Evolutionary conservation across 2,888 invertebrate species (phyloP).

Genomic region (Graphium colonna): DNA sequence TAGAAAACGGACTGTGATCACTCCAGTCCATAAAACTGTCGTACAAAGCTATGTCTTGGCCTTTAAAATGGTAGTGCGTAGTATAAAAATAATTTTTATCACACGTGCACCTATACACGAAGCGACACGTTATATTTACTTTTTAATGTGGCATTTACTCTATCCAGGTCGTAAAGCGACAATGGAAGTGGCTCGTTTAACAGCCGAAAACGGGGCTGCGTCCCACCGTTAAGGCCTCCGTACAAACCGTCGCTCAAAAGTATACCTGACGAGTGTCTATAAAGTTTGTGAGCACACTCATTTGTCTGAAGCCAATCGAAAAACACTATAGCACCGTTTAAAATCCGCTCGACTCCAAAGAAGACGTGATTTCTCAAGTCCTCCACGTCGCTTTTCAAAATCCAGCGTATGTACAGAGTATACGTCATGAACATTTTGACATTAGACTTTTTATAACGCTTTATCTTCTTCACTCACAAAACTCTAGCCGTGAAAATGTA

Average conservation of each 20-base stretch:
- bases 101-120: constrained; percentile 46
- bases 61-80: constrained; percentile 40
- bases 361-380: constrained; percentile 64
- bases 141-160: constrained; percentile 76
- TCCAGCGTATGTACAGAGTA: constrained; percentile 64
- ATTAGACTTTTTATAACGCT: constrained; percentile 53
- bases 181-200: constrained; percentile 74
- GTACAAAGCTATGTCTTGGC: no score
- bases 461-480: constrained; percentile 68
- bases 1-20: no score
- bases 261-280: constrained; percentile 73
- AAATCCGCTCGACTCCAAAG: constrained; percentile 65
- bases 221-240: constrained; percentile 49
- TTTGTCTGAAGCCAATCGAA: constrained; percentile 71
- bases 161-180: constrained; percentile 74
- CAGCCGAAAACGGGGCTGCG: constrained; percentile 59
- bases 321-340: constrained; percentile 69
- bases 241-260: no score
- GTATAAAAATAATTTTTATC: constrained; percentile 45
- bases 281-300: constrained; percentile 70
- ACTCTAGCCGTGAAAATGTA: constrained; percentile 75
- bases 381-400: constrained; percentile 69
- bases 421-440: constrained; percentile 69
- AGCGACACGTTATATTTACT: constrained; percentile 66
- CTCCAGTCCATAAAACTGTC: no score